phyloP scores from a whole-genome alignment of 2,888 invertebrate genomes.

The Drosophila cognata region DNA sequence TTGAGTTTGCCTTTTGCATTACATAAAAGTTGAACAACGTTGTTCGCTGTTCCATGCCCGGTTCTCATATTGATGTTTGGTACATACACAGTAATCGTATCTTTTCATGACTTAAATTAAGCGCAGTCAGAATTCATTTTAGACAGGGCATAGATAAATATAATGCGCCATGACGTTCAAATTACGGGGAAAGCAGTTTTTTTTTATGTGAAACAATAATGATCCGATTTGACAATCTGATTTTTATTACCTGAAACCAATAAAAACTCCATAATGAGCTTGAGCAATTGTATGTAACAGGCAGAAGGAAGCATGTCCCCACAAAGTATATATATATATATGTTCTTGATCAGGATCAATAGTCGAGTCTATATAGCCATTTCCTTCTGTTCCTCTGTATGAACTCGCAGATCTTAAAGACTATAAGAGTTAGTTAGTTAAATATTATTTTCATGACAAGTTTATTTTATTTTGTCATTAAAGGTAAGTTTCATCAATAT shows the following conservation, averaged over 20 bases:
- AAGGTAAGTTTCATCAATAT: neutral
- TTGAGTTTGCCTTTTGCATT: neutral
- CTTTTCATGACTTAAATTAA: conserved; percentile 4
- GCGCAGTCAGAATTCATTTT: neutral
- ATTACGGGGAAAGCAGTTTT: neutral
- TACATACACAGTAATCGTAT: neutral
- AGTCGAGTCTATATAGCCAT: neutral
- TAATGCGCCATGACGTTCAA: neutral
- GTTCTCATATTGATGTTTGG: neutral
- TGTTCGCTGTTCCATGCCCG: neutral
- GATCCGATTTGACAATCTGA: neutral
- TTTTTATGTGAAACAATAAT: neutral
- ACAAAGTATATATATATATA: neutral
- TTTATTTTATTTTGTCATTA: neutral
- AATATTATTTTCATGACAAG: neutral
- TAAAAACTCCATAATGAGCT: neutral
- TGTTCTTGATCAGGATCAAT: too few relatives aligned
- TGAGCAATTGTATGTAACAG: neutral
- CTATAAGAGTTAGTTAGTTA: neutral
- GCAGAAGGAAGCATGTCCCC: neutral
- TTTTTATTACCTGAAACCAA: neutral
- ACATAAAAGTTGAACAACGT: neutral
- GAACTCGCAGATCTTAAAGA: neutral
- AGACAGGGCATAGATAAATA: neutral
- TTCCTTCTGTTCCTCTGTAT: neutral